Conservation (phyloP, 2,113 vertebrate species). For the Neogobius melanostomus region DNA sequence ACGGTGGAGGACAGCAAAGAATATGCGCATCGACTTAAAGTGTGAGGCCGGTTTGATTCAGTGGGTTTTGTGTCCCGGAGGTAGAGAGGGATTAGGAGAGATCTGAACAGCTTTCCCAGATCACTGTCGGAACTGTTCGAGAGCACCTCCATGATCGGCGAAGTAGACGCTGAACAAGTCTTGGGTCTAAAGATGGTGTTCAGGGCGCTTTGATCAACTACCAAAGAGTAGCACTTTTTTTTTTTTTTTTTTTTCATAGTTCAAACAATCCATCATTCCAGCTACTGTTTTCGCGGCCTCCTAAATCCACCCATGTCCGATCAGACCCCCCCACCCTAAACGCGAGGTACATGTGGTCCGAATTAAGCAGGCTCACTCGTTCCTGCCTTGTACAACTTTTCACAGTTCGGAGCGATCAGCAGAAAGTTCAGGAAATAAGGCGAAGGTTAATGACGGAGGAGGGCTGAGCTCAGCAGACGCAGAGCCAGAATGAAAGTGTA, state of each 20-base stretch:
- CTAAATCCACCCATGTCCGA: slow-evolving; percentile 21
- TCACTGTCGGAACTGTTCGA: slow-evolving; percentile 38
- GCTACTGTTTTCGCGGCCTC: slow-evolving; percentile 23
- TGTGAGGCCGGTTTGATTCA: slow-evolving; percentile 58
- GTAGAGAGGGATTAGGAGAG: slow-evolving; percentile 68
- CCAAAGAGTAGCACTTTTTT: no score
- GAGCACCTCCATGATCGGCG: slow-evolving; percentile 44
- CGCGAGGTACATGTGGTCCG: slow-evolving; percentile 28
- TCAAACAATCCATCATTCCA: slow-evolving; percentile 4
- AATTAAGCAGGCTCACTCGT: slow-evolving; percentile 14
- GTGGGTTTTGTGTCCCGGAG: slow-evolving; percentile 57
- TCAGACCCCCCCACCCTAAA: slow-evolving; percentile 10
- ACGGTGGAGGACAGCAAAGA: slow-evolving; percentile 35
- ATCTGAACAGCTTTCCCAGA: slow-evolving; percentile 53
- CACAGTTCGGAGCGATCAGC: slow-evolving; percentile 30
- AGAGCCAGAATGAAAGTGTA: not conserved
- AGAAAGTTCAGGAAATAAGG: slow-evolving; percentile 3
- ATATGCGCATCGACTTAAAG: slow-evolving; percentile 55
- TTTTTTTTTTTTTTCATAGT: not conserved
- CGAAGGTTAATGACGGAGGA: slow-evolving; percentile 10
- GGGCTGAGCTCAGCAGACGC: not conserved
- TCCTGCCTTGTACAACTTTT: slow-evolving; percentile 16
- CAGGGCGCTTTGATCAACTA: slow-evolving; percentile 31
- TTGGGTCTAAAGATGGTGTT: slow-evolving; percentile 1
- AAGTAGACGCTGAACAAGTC: slow-evolving; percentile 19